These are phyloP conservation scores for Parascotia fuliginaria DNA, from an alignment of 2,888 invertebrate species.

Conservation along the genomic window DNA sequence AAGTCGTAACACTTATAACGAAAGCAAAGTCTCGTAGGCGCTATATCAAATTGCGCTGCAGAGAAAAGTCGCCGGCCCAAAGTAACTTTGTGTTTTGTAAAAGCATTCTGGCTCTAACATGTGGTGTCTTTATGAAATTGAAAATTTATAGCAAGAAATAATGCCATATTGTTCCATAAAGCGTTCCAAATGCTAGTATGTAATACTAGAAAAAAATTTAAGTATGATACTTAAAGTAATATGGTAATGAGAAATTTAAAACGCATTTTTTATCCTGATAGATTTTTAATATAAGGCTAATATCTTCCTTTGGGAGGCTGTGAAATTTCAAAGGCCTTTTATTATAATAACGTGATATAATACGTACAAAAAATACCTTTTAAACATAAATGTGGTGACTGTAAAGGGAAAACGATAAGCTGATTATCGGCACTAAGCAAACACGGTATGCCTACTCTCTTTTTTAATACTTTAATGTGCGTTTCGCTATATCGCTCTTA, in stretches of 20 bases:
- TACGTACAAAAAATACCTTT: neutral
- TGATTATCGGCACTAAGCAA: neutral
- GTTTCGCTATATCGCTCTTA: too few species aligned
- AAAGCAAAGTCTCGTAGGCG: neutral
- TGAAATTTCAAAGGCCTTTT: slow-evolving; percentile 2
- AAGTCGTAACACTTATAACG: neutral
- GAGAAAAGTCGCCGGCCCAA: neutral
- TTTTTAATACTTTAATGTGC: too few species aligned
- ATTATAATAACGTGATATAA: slow-evolving; percentile 7
- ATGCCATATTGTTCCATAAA: too few species aligned
- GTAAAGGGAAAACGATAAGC: neutral
- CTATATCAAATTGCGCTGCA: neutral
- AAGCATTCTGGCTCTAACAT: too few species aligned
- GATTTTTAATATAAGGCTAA: too few species aligned
- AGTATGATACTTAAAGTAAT: slow-evolving; percentile 4
- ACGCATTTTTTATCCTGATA: slow-evolving; percentile 2
- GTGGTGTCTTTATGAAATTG: too few species aligned
- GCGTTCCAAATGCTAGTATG: too few species aligned
- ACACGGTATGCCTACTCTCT: neutral
- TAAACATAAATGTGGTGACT: neutral
- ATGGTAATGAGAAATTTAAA: slow-evolving; percentile 8
- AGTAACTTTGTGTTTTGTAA: neutral
- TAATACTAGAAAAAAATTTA: too few species aligned
- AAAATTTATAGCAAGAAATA: too few species aligned
- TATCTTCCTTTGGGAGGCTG: slow-evolving; percentile 3